phyloP scores from a whole-genome alignment of 2,888 invertebrate genomes.

The Cacoxenus indagator region DNA sequence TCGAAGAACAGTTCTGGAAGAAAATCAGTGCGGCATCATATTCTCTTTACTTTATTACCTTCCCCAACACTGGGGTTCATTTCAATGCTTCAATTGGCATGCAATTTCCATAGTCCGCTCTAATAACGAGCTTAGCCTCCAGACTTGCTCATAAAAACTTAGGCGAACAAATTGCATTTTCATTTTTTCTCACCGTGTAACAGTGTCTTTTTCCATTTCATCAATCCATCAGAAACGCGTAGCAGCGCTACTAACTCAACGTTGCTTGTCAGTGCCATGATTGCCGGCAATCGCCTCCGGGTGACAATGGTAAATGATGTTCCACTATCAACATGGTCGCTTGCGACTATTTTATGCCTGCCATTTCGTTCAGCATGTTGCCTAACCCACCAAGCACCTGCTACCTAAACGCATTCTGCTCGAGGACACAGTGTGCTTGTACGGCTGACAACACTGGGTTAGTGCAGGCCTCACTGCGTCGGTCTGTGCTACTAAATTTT shows the following conservation, averaged over 20 bases:
- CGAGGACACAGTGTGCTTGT: background rate
- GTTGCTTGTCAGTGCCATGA: slow-evolving; percentile 23
- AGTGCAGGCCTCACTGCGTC: background rate
- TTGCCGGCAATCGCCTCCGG: slow-evolving; percentile 16
- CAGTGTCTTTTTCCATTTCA: background rate
- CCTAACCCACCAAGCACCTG: background rate
- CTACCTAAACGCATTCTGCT: background rate
- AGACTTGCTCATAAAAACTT: too few relatives aligned
- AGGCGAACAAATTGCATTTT: too few relatives aligned
- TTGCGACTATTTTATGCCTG: slow-evolving; percentile 21
- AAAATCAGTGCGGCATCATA: too few relatives aligned
- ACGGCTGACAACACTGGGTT: slow-evolving; percentile 15
- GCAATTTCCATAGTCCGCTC: too few relatives aligned
- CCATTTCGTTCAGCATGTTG: background rate
- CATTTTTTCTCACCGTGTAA: too few relatives aligned
- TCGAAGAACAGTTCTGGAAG: too few relatives aligned
- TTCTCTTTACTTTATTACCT: too few relatives aligned
- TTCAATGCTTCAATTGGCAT: too few relatives aligned
- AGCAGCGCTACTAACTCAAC: background rate
- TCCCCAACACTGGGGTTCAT: too few relatives aligned
- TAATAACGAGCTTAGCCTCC: too few relatives aligned
- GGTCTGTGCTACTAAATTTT: background rate
- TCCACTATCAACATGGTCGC: slow-evolving; percentile 44
- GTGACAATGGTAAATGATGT: slow-evolving; percentile 60
- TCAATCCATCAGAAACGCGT: background rate